Percentiles rank a stretch among this genome's conserved stretches.
Conservation (phyloP, 2,888 invertebrate genomes). For the Acanthosepion lycidas region DNA sequence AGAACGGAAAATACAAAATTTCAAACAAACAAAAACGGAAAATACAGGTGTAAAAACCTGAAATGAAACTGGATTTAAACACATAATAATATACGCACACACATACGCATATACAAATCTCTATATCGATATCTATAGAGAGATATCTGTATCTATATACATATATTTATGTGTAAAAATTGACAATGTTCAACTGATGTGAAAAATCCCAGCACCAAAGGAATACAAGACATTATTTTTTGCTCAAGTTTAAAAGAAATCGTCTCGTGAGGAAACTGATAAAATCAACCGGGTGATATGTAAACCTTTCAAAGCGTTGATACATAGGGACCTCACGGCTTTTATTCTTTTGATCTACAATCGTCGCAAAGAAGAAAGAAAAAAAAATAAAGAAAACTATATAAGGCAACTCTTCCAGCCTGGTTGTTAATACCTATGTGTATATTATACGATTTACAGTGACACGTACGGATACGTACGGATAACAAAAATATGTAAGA, state of each 20-base stretch:
- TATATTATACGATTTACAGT: neutral
- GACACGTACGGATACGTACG: neutral
- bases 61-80: too few relatives aligned
- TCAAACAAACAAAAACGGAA: neutral
- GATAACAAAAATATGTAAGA: neutral
- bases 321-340: too few relatives aligned
- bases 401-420: neutral
- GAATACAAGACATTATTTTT: neutral
- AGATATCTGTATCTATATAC: neutral
- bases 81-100: too few relatives aligned
- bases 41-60: too few relatives aligned
- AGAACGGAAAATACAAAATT: neutral
- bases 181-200: neutral
- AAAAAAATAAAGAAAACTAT: neutral
- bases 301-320: too few relatives aligned
- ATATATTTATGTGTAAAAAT: neutral
- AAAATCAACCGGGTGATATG: too few relatives aligned
- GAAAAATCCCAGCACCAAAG: neutral
- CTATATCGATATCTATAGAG: too few relatives aligned
- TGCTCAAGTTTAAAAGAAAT: neutral
- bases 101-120: too few relatives aligned
- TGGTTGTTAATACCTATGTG: neutral
- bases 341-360: too few relatives aligned
- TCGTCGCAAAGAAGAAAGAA: too few relatives aligned
- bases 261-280: neutral